A percentile compares a stretch with the other conserved stretches of the same genome.
Evolutionary conservation across 2,797 vertebrate species (phyloP).

Genomic region (Ctenopoma kingsleyae): DNA sequence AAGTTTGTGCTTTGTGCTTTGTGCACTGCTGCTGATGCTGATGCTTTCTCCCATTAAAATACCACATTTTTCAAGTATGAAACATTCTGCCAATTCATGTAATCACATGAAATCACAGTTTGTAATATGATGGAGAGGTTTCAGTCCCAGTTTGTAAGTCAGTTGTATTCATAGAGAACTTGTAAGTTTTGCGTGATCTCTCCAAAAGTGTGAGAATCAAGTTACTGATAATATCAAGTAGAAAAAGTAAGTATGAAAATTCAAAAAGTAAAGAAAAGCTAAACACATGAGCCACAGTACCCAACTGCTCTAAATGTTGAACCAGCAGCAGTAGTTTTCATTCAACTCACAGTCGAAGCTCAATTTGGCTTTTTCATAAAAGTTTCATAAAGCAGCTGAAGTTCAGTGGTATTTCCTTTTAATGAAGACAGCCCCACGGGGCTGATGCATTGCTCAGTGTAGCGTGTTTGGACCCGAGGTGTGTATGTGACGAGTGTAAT

Average conservation of each 20-base stretch:
- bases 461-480: constrained; percentile 1
- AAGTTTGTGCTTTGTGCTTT: too few relatives aligned
- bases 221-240: too few relatives aligned
- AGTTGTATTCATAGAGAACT: too few relatives aligned
- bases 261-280: too few relatives aligned
- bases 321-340: constrained; percentile 9
- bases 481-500: constrained; percentile 34
- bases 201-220: too few relatives aligned
- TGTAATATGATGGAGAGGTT: neutral
- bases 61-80: too few relatives aligned
- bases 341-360: constrained; percentile 1
- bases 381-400: constrained; percentile 22
- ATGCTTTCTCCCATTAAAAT: neutral
- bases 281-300: neutral
- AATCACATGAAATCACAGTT: neutral
- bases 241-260: too few relatives aligned
- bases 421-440: constrained; percentile 4
- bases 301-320: neutral
- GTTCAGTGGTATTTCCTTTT: constrained; percentile 37
- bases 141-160: neutral
- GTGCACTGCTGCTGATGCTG: neutral
- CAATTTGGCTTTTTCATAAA: constrained; percentile 33
- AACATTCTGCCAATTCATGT: too few relatives aligned
- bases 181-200: too few relatives aligned
- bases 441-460: constrained; percentile 4